These are phyloP conservation scores for Pterocles burchelli DNA, from an alignment of 2,113 vertebrate species.

Conservation along the genomic window DNA sequence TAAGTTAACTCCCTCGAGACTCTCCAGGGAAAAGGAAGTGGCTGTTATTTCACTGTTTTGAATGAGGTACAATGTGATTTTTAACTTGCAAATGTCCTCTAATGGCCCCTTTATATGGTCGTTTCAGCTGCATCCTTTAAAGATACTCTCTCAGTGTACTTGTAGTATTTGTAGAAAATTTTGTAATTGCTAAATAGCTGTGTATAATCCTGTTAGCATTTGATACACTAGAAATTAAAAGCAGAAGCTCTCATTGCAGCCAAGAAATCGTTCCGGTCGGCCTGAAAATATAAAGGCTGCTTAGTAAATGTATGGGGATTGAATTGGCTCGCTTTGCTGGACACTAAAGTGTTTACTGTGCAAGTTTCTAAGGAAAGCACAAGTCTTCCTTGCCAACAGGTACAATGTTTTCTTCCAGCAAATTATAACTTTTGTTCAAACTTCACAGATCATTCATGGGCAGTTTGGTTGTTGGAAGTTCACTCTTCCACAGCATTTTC, in stretches of 20 bases:
- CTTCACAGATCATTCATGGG: background rate
- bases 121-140: background rate
- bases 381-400: background rate
- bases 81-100: slow-evolving; percentile 27
- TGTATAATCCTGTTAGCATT: slow-evolving; percentile 24
- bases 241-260: background rate
- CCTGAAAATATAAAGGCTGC: background rate
- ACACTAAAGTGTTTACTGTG: background rate
- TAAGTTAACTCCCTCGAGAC: background rate
- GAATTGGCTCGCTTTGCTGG: background rate
- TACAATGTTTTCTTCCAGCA: background rate
- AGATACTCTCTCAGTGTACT: background rate
- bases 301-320: background rate
- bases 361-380: background rate
- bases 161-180: background rate
- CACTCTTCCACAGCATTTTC: background rate
- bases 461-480: background rate
- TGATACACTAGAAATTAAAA: slow-evolving; percentile 42
- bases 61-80: slow-evolving; percentile 7
- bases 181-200: slow-evolving; percentile 23
- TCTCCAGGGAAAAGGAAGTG: background rate
- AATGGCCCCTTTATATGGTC: background rate
- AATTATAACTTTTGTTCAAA: background rate
- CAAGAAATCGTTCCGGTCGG: background rate
- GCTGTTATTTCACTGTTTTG: slow-evolving; percentile 5